These are phyloP conservation scores for Enteromius radiatus DNA, from an alignment of 2,797 vertebrate genomes.

Conservation along the genomic window DNA sequence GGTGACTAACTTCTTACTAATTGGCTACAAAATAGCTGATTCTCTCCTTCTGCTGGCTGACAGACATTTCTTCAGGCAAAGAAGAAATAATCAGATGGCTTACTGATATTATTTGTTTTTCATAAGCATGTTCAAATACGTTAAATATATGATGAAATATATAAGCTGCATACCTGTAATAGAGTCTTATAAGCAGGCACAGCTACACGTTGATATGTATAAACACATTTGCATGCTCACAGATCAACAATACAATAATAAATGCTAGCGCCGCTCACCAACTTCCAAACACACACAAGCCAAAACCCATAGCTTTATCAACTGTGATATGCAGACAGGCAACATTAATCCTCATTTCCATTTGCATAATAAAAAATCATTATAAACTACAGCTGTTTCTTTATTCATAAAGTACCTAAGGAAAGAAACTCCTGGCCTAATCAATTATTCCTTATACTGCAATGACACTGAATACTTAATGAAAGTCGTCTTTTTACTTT, in stretches of 20 bases:
- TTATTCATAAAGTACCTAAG: conserved; percentile 25
- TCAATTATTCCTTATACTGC: conserved; percentile 29
- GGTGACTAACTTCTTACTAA: conserved; percentile 62
- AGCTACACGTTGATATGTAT: background rate
- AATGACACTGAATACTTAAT: conserved; percentile 44
- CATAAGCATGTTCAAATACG: background rate
- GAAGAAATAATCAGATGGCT: background rate
- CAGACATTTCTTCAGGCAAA: conserved; percentile 2
- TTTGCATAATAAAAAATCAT: conserved; percentile 30
- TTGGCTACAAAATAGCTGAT: conserved; percentile 54
- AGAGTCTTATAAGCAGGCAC: background rate
- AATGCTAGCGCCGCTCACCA: background rate
- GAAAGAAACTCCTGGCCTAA: conserved; percentile 12
- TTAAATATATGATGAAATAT: background rate
- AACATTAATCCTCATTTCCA: conserved; percentile 53
- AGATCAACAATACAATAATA: background rate
- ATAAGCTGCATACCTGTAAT: background rate
- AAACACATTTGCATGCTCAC: background rate
- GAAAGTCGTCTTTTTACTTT: conserved; percentile 37
- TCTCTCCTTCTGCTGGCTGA: conserved; percentile 15
- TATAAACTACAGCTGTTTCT: conserved; percentile 20
- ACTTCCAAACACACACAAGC: background rate
- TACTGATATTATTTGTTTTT: background rate
- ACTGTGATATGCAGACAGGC: background rate
- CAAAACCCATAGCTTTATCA: background rate